Percentiles rank a stretch among this genome's conserved stretches.
These are phyloP conservation scores for Temnothorax curvispinosus DNA, from an alignment of 1,140 invertebrate genomes.

Conservation along the genomic window DNA sequence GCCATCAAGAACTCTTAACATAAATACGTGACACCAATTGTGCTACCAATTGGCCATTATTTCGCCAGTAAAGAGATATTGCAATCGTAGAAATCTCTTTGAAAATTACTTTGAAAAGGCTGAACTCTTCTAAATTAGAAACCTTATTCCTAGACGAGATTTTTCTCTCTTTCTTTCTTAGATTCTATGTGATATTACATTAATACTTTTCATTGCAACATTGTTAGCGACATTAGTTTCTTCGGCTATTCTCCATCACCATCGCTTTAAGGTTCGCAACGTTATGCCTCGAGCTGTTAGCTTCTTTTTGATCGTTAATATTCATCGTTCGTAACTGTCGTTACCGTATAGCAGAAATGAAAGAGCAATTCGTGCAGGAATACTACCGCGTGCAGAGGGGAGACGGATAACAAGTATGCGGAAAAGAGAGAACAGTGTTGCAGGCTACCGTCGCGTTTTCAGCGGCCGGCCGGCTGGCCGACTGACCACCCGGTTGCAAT, in stretches of 20 bases:
- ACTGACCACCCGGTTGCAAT: slow-evolving; percentile 74
- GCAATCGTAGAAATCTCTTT: not conserved
- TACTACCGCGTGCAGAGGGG: slow-evolving; percentile 30
- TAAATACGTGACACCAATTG: not conserved
- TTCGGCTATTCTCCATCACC: not conserved
- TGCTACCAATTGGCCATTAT: not conserved
- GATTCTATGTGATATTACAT: not conserved
- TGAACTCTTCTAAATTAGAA: not conserved
- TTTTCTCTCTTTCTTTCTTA: not conserved
- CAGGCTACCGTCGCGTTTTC: slow-evolving; percentile 63
- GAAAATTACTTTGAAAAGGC: not conserved
- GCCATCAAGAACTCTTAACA: slow-evolving; percentile 9
- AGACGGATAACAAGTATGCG: slow-evolving; percentile 11
- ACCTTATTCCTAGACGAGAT: not conserved
- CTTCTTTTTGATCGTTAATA: slow-evolving; percentile 66
- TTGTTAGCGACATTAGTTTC: not conserved
- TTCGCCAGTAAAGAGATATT: not conserved
- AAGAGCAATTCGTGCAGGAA: slow-evolving; percentile 35
- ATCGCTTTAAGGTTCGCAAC: not conserved
- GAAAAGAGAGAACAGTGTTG: slow-evolving; percentile 28
- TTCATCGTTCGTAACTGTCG: slow-evolving; percentile 54
- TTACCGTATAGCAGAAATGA: slow-evolving; percentile 52
- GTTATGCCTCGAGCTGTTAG: slow-evolving; percentile 11
- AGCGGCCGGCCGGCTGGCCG: slow-evolving; percentile 22
- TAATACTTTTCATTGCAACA: not conserved